Evolutionary conservation across 2,797 vertebrate species (phyloP).

Genomic region (Centroberyx gerrardi): DNA sequence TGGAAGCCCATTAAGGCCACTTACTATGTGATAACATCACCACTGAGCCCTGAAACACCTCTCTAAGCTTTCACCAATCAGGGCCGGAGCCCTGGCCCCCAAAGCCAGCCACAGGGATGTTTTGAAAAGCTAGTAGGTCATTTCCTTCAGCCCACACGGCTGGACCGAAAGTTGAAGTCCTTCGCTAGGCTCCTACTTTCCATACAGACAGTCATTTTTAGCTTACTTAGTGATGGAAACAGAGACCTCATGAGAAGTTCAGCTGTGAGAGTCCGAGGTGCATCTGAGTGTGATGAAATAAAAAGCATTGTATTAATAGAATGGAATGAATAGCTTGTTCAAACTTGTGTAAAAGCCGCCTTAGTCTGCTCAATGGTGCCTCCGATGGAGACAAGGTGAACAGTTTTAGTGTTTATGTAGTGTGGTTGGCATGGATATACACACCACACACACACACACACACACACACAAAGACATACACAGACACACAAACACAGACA

Average conservation of each 20-base stretch:
- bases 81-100: conserved; percentile 79
- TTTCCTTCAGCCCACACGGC: conserved; percentile 80
- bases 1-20: conserved; percentile 87
- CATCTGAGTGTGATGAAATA: conserved; percentile 54
- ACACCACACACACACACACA: conserved; percentile 9
- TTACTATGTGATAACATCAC: conserved; percentile 86
- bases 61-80: conserved; percentile 83
- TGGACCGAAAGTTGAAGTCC: conserved; percentile 61
- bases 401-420: conserved; percentile 26
- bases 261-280: conserved; percentile 47
- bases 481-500: conserved; percentile 17
- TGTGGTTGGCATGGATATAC: conserved; percentile 24
- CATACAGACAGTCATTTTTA: conserved; percentile 37
- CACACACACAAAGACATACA: neutral
- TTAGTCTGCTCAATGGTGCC: conserved; percentile 65
- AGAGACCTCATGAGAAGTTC: conserved; percentile 25
- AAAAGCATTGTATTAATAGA: conserved; percentile 76
- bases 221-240: conserved; percentile 20
- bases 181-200: conserved; percentile 39
- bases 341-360: conserved; percentile 64
- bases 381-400: conserved; percentile 64
- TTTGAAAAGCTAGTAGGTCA: conserved; percentile 83
- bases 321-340: conserved; percentile 76
- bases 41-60: conserved; percentile 85
- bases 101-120: conserved; percentile 74